These are phyloP conservation scores for Megaceryle maxima DNA, from an alignment of 2,113 vertebrate species.

Conservation along the genomic window DNA sequence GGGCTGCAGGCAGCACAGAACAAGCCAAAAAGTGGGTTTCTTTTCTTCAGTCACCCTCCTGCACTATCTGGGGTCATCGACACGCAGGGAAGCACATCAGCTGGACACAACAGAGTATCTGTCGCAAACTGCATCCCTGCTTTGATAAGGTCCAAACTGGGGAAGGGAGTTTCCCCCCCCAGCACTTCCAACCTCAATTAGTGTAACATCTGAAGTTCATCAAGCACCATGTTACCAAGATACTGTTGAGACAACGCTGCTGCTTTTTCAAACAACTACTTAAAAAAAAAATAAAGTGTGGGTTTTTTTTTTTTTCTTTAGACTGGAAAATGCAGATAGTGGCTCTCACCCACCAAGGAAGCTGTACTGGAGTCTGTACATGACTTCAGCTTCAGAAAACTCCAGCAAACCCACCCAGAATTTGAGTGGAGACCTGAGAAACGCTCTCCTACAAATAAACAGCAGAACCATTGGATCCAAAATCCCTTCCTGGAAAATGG, in stretches of 20 bases:
- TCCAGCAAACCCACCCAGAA: not conserved
- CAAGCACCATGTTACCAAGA: not conserved
- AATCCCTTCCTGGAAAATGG: accelerated
- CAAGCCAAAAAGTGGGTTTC: not conserved
- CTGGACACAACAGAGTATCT: accelerated
- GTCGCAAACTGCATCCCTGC: not conserved
- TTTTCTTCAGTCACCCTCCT: not conserved
- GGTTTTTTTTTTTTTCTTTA: not conserved
- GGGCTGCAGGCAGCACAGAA: not conserved
- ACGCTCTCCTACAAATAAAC: not conserved
- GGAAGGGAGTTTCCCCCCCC: not conserved
- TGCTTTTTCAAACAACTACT: not conserved
- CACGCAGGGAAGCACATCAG: not conserved
- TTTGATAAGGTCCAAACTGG: not conserved
- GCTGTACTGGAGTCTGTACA: not conserved
- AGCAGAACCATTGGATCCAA: not conserved
- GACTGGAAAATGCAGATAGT: not conserved
- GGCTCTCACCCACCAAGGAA: not conserved
- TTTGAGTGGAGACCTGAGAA: not conserved
- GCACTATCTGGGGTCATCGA: accelerated
- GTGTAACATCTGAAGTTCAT: not conserved
- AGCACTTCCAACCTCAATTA: not conserved
- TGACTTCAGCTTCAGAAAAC: not conserved
- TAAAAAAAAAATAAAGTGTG: too few species aligned
- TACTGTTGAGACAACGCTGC: not conserved